Conservation (phyloP, 2,888 invertebrate genomes). For the Callinectes sapidus region DNA sequence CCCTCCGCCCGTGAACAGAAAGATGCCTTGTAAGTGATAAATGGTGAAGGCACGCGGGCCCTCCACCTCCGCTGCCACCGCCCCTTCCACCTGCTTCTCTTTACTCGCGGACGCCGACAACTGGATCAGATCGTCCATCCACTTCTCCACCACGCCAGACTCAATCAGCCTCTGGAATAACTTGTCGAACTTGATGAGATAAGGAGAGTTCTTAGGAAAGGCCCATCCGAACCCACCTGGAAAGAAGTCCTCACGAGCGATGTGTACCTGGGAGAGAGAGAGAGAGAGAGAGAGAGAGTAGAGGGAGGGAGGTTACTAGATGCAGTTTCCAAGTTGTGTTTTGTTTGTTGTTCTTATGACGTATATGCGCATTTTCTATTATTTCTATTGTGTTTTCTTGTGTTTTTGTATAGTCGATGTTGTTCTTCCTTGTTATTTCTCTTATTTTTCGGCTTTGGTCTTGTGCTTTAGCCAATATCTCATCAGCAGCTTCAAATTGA, state of each 20-base stretch:
- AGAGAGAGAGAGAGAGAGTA: no score
- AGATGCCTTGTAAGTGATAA: slow-evolving; percentile 53
- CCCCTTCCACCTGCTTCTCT: background rate
- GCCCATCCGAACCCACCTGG: slow-evolving; percentile 63
- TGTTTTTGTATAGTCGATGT: no score
- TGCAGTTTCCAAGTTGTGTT: no score
- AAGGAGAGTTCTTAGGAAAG: slow-evolving; percentile 54
- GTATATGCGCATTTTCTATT: no score
- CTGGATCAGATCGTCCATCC: slow-evolving; percentile 59
- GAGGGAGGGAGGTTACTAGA: background rate
- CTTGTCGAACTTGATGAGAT: slow-evolving; percentile 40
- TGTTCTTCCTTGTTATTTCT: no score
- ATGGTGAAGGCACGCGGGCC: slow-evolving; percentile 47
- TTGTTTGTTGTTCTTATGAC: no score
- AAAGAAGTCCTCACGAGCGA: slow-evolving; percentile 61
- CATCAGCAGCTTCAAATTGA: no score
- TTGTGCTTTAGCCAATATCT: no score
- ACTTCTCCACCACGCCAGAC: slow-evolving; percentile 55
- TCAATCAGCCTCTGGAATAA: slow-evolving; percentile 59
- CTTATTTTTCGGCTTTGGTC: no score
- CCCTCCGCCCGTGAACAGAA: slow-evolving; percentile 33
- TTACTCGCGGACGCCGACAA: slow-evolving; percentile 45
- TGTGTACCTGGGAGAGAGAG: slow-evolving; percentile 44
- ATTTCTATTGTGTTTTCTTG: no score
- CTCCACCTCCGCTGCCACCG: background rate